phyloP scores from a whole-genome alignment of 2,888 invertebrate genomes.

The Limnephilus auricula region DNA sequence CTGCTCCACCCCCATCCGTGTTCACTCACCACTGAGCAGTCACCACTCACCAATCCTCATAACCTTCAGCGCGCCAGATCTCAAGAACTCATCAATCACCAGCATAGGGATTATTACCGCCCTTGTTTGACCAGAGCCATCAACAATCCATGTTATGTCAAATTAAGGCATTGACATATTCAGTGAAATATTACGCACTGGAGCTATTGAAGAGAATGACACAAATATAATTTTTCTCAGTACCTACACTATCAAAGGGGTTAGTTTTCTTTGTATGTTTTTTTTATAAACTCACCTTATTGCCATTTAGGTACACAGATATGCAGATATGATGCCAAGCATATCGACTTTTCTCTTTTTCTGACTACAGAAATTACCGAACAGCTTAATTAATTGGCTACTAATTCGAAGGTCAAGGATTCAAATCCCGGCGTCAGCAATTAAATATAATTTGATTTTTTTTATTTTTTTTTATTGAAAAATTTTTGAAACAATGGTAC shows the following conservation, averaged over 20 bases:
- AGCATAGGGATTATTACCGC: constrained; percentile 27
- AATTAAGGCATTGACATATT: constrained; percentile 31
- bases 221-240: not conserved
- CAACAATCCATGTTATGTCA: constrained; percentile 24
- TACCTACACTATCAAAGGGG: not conserved
- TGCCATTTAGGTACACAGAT: no score
- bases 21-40: not conserved
- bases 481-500: no score
- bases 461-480: no score
- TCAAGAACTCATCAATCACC: constrained; percentile 37
- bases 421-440: no score
- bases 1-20: not conserved
- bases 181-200: not conserved
- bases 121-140: constrained; percentile 39
- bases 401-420: no score
- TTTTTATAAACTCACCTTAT: not conserved
- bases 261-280: not conserved
- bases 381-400: no score
- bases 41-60: not conserved
- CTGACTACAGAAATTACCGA: no score
- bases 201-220: not conserved
- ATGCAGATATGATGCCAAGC: no score
- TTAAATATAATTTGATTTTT: no score
- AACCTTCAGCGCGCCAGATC: not conserved
- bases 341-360: no score